These are phyloP conservation scores for Netelia fuscicornis DNA, from an alignment of 2,888 invertebrate species.

Conservation along the genomic window DNA sequence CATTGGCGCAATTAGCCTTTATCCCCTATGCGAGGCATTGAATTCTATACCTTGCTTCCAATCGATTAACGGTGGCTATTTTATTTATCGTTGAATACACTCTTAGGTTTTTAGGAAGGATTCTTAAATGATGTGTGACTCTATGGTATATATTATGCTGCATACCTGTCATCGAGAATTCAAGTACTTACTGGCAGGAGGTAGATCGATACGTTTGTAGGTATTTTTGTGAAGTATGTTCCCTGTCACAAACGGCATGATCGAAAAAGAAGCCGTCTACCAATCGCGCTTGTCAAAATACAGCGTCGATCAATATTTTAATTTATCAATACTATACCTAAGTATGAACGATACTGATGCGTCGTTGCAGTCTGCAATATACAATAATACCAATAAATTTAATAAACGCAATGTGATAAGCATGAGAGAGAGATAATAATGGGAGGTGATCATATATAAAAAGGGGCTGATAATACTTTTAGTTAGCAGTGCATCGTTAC, in stretches of 20 bases:
- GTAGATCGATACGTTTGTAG: background rate
- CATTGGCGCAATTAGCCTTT: background rate
- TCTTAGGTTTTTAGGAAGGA: background rate
- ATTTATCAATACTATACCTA: slow-evolving; percentile 52
- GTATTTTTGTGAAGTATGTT: background rate
- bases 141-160: background rate
- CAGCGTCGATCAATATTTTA: slow-evolving; percentile 50
- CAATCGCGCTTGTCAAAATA: slow-evolving; percentile 48
- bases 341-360: slow-evolving; percentile 20
- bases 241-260: background rate
- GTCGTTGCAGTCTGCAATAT: slow-evolving; percentile 40
- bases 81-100: background rate
- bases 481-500: slow-evolving; percentile 34
- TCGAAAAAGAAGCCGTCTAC: slow-evolving; percentile 9
- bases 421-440: slow-evolving; percentile 29
- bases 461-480: slow-evolving; percentile 14
- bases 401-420: slow-evolving; percentile 29
- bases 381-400: slow-evolving; percentile 67
- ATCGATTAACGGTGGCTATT: background rate
- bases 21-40: background rate
- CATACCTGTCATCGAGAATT: background rate
- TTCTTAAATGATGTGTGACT: background rate
- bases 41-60: background rate
- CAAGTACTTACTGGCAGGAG: background rate
- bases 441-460: slow-evolving; percentile 39